Percentiles rank a stretch among this genome's conserved stretches.
Evolutionary conservation across 2,797 vertebrate genomes (phyloP).

Genomic region (Poliocrania exsul): DNA sequence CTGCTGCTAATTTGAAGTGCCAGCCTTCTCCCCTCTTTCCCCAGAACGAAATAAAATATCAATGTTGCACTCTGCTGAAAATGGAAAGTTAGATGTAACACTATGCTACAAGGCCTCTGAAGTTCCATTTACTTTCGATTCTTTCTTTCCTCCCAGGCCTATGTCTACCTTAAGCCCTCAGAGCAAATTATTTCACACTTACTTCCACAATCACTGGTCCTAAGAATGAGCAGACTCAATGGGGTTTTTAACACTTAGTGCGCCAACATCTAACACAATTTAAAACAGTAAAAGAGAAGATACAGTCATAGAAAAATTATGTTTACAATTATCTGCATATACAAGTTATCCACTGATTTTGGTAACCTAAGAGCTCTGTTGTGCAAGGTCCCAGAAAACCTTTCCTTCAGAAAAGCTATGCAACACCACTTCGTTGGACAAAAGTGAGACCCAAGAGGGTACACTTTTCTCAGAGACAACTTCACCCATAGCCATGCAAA

Average conservation of each 20-base stretch:
- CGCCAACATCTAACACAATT: background rate
- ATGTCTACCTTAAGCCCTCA: background rate
- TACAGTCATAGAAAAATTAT: background rate
- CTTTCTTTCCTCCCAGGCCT: conserved; percentile 10
- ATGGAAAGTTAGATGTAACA: conserved; percentile 58
- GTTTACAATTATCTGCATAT: background rate
- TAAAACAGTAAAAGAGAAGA: background rate
- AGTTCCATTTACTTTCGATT: conserved; percentile 10
- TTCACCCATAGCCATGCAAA: background rate
- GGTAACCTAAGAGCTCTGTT: background rate
- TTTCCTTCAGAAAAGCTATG: background rate
- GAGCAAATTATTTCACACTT: conserved; percentile 28
- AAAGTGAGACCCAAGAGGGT: background rate
- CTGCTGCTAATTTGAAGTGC: conserved; percentile 66
- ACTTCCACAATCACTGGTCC: background rate
- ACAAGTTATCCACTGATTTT: background rate
- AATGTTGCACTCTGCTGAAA: conserved; percentile 61
- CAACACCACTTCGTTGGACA: background rate
- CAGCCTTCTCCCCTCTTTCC: conserved; percentile 60
- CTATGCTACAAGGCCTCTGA: conserved; percentile 24
- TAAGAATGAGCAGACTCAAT: background rate
- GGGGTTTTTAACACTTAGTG: background rate
- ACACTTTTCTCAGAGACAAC: background rate
- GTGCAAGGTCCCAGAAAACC: background rate
- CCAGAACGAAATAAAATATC: conserved; percentile 65